Evolutionary conservation across 2,113 vertebrate genomes (phyloP).

Genomic region (Macheiramphus alcinus): DNA sequence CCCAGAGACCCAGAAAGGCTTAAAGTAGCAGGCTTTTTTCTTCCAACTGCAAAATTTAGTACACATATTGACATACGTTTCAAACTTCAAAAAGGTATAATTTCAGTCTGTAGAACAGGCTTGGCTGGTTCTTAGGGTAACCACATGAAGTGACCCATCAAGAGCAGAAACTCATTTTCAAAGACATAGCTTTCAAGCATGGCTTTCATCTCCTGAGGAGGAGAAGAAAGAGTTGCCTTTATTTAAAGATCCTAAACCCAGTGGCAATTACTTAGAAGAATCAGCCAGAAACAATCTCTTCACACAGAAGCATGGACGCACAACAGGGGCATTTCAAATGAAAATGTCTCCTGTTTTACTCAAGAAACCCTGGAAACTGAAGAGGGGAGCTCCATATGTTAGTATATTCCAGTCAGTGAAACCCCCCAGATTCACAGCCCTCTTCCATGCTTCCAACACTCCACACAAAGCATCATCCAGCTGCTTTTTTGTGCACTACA

Average conservation of each 20-base stretch:
- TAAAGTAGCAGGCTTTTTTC: neutral
- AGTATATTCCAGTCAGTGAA: neutral
- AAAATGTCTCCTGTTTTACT: neutral
- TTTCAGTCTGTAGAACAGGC: neutral
- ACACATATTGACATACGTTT: slow-evolving; percentile 7
- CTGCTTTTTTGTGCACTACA: neutral
- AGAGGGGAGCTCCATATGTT: neutral
- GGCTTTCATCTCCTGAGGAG: neutral
- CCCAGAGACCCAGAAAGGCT: neutral
- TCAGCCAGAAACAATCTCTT: neutral
- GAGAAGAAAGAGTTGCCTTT: neutral
- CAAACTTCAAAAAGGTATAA: neutral
- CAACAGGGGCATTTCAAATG: neutral
- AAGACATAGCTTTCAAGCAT: neutral
- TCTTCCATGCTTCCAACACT: neutral
- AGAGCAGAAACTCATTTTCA: slow-evolving; percentile 6
- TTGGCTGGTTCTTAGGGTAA: slow-evolving; percentile 8
- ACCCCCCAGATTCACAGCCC: neutral
- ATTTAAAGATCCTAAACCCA: neutral
- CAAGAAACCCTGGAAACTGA: neutral
- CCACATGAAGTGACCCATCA: slow-evolving; percentile 29
- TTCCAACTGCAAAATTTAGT: neutral
- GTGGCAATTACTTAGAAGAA: neutral
- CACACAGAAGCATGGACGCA: neutral
- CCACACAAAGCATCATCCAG: neutral